phyloP scores from a whole-genome alignment of 2,797 vertebrate genomes.

The Chrosomus eos region DNA sequence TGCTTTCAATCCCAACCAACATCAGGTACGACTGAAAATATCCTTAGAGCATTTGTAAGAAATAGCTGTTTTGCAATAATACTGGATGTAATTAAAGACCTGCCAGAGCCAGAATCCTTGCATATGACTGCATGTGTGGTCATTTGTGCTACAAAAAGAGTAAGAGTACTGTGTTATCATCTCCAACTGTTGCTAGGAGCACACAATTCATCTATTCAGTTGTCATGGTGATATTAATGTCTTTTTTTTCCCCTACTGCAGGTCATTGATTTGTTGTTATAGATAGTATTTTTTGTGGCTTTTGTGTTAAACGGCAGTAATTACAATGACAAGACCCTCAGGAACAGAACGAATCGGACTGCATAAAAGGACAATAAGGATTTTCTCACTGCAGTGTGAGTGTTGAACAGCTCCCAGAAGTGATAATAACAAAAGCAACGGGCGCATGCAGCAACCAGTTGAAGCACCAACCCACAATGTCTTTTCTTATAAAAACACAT shows the following conservation, averaged over 20 bases:
- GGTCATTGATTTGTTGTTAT: constrained; percentile 49
- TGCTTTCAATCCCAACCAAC: constrained; percentile 4
- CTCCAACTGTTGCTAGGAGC: constrained; percentile 26
- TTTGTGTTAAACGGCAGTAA: constrained; percentile 48
- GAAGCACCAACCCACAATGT: background rate
- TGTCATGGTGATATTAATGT: constrained; percentile 53
- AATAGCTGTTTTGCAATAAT: background rate
- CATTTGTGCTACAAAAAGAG: constrained; percentile 4
- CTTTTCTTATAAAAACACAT: constrained; percentile 20
- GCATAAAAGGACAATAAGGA: constrained; percentile 34
- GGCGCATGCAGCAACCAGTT: background rate
- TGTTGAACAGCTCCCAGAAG: constrained; percentile 46
- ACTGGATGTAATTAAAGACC: background rate
- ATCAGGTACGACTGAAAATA: background rate
- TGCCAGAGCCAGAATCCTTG: background rate
- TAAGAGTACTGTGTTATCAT: constrained; percentile 16
- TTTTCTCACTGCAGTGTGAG: constrained; percentile 25
- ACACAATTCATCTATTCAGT: constrained; percentile 38
- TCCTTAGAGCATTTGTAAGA: background rate
- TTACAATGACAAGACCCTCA: constrained; percentile 26
- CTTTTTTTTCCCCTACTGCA: background rate
- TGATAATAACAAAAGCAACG: constrained; percentile 35
- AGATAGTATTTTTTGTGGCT: constrained; percentile 31
- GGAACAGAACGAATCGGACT: constrained; percentile 20
- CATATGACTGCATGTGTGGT: background rate